Percentiles rank a stretch among this genome's conserved stretches.
phyloP scores from a whole-genome alignment of 2,113 vertebrate species.

The Anas platyrhynchos region DNA sequence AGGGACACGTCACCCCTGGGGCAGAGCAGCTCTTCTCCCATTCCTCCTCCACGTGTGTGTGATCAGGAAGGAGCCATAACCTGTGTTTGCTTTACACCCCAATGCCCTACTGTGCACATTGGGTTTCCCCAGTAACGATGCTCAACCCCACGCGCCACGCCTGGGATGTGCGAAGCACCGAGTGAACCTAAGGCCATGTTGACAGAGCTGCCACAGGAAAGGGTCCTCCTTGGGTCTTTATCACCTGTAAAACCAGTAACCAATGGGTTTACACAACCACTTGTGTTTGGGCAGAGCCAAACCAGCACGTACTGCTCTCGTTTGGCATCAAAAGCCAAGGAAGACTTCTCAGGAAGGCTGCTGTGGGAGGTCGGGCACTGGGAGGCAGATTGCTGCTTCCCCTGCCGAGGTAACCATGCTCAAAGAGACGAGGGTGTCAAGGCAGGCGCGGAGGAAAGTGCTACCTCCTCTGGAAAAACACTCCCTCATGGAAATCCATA shows the following conservation, averaged over 20 bases:
- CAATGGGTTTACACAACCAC: too few relatives aligned
- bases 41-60: not conserved
- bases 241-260: not conserved
- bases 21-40: not conserved
- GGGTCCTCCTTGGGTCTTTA: rapidly evolving
- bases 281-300: too few relatives aligned
- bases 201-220: not conserved
- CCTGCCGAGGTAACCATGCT: not conserved
- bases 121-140: not conserved
- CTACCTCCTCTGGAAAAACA: not conserved
- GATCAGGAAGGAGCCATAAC: not conserved
- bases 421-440: not conserved
- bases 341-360: not conserved
- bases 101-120: not conserved
- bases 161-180: not conserved
- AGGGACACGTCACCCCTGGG: not conserved
- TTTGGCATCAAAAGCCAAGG: not conserved
- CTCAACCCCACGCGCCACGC: not conserved
- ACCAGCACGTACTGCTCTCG: not conserved
- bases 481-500: not conserved
- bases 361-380: rapidly evolving
- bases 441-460: not conserved
- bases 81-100: not conserved
- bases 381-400: not conserved
- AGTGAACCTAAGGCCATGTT: not conserved